These are phyloP conservation scores for Anastrepha ludens DNA, from an alignment of 1,140 invertebrate species.

Conservation along the genomic window DNA sequence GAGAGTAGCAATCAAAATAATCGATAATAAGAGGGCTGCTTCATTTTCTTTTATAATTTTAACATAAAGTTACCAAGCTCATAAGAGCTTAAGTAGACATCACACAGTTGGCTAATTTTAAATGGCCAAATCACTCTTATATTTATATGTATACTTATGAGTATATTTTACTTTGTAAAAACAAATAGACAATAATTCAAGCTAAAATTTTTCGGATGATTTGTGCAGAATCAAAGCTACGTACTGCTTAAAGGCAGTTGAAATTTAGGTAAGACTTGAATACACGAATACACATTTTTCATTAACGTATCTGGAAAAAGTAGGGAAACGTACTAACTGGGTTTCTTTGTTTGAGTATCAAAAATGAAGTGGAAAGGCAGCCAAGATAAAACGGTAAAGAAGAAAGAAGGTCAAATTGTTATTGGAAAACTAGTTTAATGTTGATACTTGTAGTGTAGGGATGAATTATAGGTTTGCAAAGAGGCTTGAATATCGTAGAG, in stretches of 20 bases:
- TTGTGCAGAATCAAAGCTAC: too few species aligned
- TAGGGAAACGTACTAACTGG: conserved; percentile 17
- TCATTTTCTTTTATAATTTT: background rate
- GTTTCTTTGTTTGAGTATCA: conserved; percentile 18
- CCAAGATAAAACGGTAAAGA: conserved; percentile 12
- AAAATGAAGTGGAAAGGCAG: background rate
- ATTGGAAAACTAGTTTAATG: conserved; percentile 41
- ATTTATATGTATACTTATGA: too few species aligned
- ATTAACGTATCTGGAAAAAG: conserved; percentile 19
- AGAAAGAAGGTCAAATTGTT: conserved; percentile 49
- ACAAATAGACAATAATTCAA: too few species aligned
- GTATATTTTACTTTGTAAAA: too few species aligned
- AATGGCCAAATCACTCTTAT: too few species aligned
- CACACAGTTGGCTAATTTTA: too few species aligned
- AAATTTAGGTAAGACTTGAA: background rate
- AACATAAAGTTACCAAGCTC: background rate
- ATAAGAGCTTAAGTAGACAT: too few species aligned
- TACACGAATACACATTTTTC: conserved; percentile 33
- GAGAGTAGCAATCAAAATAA: background rate
- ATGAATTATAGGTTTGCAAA: background rate
- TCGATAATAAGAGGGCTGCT: conserved; percentile 25
- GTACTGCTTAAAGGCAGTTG: background rate
- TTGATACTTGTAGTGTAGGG: background rate
- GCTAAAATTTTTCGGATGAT: too few species aligned
- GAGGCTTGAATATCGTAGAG: background rate